Base-by-base conservation (phyloP, 2,888 invertebrate species). In the Eucriotettix oculatus region DNA sequence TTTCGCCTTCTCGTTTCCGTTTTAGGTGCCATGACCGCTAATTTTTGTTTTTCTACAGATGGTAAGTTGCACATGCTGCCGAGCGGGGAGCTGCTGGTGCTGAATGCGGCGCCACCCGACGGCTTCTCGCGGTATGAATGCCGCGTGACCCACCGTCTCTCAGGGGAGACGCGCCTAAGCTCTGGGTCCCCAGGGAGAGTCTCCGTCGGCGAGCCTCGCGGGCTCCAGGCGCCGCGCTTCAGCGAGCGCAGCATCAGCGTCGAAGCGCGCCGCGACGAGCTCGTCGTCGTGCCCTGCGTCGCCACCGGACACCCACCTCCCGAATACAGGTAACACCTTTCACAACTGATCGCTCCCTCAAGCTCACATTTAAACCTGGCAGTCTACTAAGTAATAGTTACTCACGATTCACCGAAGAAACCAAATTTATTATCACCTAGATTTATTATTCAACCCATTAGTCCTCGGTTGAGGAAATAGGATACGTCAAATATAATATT, bases 61-160 rank as follows among this genome's bases (percentile, higher is more conserved):
- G 66, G 64, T 58, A 69, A 69, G 60, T 67, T 68, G 60, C 66
- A 67, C 61, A 69, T 69, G 67, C 62, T 68, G 62, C 66, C 67
- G 10, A 65, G 66, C 42, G 69, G 68, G 53, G 67, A 67, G 58
- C 63, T 69, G 53, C 60, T 69, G 53, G 66, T 69, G 62, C 64
- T 67, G 65, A 67, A 68, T 58, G 67, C 66, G 48, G 62, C 64
- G 10, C 61, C 64, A 10, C 62, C 65, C 53, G 69, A 69, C 60
- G 64, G 64, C 16, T 66, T 64, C 62, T 65, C 65, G 41, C 64
- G 57, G 43, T 69, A 66, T 63, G 68, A 68, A 55, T 68, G 68
- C 58, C 64, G 67, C n/a, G 66, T 66, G 3, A 65, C 66, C 9
- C 66, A 67, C 60, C 65, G 67, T 43, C 65, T 68, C 57, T 67